These are phyloP conservation scores for Hydropsyche betteni DNA, from an alignment of 2,888 invertebrate genomes.

Conservation along the genomic window DNA sequence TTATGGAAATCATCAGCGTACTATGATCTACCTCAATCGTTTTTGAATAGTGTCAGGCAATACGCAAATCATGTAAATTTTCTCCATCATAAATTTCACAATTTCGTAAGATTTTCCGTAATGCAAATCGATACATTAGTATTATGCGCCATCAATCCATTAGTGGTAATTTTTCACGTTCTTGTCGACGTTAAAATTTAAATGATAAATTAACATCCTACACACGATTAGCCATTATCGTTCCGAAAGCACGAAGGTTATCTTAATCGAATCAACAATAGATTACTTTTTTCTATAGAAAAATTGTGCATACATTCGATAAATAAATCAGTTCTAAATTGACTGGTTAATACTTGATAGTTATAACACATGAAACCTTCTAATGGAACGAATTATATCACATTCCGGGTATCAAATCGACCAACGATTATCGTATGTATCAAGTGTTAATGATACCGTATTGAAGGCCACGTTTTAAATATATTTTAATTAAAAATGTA, in stretches of 20 bases:
- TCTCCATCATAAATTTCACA: background rate
- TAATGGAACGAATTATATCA: background rate
- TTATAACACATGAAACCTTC: background rate
- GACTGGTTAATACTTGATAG: background rate
- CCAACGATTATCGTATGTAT: background rate
- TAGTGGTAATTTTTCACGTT: no score
- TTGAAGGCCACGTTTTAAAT: background rate
- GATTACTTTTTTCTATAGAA: background rate
- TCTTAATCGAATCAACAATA: background rate
- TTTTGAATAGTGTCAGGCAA: constrained; percentile 8
- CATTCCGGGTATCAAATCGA: background rate
- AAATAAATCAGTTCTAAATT: background rate
- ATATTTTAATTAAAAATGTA: background rate
- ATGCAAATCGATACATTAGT: no score
- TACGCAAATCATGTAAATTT: background rate
- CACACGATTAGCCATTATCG: background rate
- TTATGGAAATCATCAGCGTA: constrained; percentile 16
- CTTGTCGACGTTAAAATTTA: background rate
- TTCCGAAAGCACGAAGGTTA: constrained; percentile 14
- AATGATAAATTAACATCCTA: background rate
- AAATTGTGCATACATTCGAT: background rate
- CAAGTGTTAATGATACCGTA: background rate
- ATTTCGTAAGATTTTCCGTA: background rate
- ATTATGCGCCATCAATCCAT: no score
- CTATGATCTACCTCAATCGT: constrained; percentile 21